Conservation (phyloP, 2,797 vertebrate genomes). For the Perdix hodgsoniae region DNA sequence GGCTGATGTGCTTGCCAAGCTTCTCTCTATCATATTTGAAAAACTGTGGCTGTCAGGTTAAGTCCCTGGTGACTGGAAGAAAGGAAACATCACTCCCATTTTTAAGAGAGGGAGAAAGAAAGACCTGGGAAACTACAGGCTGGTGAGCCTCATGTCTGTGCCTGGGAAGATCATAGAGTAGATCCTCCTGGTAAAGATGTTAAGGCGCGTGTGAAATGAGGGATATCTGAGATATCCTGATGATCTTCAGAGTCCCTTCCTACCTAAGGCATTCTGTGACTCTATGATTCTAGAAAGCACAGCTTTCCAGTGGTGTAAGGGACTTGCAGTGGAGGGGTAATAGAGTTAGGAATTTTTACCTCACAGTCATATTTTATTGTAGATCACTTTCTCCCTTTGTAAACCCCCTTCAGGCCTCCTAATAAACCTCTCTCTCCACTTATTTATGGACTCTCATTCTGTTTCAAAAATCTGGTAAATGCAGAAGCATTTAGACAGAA, state of each 20-base stretch:
- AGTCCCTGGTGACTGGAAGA: too few relatives aligned
- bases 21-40: too few relatives aligned
- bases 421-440: not conserved
- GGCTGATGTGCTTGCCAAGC: too few relatives aligned
- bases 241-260: not conserved
- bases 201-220: not conserved
- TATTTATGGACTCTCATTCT: conserved; percentile 41
- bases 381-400: not conserved
- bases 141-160: too few relatives aligned
- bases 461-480: conserved; percentile 71
- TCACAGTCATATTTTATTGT: not conserved
- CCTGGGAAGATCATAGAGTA: too few relatives aligned
- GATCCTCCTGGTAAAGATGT: too few relatives aligned
- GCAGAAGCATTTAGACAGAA: conserved; percentile 64
- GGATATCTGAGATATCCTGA: too few relatives aligned
- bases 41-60: too few relatives aligned
- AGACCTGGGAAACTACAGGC: too few relatives aligned
- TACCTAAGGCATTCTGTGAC: not conserved
- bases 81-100: too few relatives aligned
- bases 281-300: not conserved
- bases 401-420: not conserved
- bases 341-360: not conserved
- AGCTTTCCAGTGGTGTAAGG: not conserved
- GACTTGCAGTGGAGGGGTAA: not conserved
- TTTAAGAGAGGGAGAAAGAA: too few relatives aligned